A percentile compares a stretch with the other conserved stretches of the same genome.
Conservation (phyloP, 2,888 invertebrate species). For the Eurytoma adleriae region DNA sequence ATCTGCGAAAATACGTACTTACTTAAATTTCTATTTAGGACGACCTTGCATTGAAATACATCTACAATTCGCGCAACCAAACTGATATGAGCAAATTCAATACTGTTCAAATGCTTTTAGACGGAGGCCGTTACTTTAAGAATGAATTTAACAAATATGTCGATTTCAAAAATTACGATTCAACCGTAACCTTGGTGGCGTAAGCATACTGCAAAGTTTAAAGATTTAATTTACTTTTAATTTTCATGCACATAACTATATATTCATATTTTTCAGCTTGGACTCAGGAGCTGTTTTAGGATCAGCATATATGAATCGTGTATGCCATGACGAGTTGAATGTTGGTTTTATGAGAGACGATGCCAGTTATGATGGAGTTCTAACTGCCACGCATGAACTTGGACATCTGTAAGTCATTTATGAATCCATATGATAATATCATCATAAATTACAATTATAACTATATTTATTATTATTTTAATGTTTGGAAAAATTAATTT, state of each 20-base stretch:
- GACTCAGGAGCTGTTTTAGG: neutral
- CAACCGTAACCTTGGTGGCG: conserved; percentile 27
- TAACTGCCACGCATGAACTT: conserved; percentile 44
- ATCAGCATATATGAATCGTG: neutral
- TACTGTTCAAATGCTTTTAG: neutral
- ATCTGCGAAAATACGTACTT: too few species aligned
- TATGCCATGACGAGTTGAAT: conserved; percentile 20
- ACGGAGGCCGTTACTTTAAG: conserved; percentile 23
- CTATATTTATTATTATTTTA: neutral
- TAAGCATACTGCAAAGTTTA: conserved; percentile 3
- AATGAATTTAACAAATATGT: conserved; percentile 3
- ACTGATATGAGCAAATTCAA: neutral
- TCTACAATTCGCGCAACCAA: conserved; percentile 16
- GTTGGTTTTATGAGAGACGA: conserved; percentile 41
- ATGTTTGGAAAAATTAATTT: too few species aligned
- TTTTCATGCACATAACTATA: neutral
- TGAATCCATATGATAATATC: neutral
- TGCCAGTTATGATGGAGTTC: conserved; percentile 28
- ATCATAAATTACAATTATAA: too few species aligned
- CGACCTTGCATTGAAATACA: conserved; percentile 10
- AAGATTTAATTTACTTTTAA: neutral
- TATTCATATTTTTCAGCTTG: neutral
- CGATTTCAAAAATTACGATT: conserved; percentile 44
- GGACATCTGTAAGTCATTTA: conserved; percentile 49
- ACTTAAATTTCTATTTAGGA: conserved; percentile 35